Evolutionary conservation across 2,888 invertebrate genomes (phyloP), one percentile per base, ranked within the genome.

Genomic region (Ligdia adustata): DNA sequence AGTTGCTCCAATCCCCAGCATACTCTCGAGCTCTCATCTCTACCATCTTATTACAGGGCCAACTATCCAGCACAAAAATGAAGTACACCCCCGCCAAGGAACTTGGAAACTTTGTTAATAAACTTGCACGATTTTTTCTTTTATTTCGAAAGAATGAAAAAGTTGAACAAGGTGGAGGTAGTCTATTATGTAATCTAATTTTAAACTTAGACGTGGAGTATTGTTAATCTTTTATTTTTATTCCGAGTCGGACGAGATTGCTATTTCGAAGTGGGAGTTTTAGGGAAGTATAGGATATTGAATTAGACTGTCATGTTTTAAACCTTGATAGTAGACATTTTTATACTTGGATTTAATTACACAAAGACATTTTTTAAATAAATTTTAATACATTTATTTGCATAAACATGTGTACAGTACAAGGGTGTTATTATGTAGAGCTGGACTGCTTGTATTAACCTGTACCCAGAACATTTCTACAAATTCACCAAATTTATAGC

Each of bases 1-100:
- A 64, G 42, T 41, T 67, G 52, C 63, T 58, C 47, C 45, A 39
- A 48, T 58, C 57, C 57, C 49, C 37, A 37, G 64, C 54, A 61
- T 66, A 58, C 62, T 67, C 62, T 5, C 22, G 5, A 27, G 32
- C 13, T 18, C 11, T 9, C 26, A 37, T 26, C 31, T 12, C 28
- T 11, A 35, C 27, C 16, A 26, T 9, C 41, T 48, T 48, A 37
- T 48, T 46, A 37, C 38, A 18, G 24, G 37, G 22, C 24, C 38
- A 48, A 48, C 48, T 48, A 48, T 48, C 38, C 16, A 37, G 42
- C 41, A 24, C 41, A 42, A 42, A 47, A 48, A 48, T 48, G 48
- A 42, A 48, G 57, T 54, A 39, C 49, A 53, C 27, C 58, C n/a
- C 60, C 52, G 51, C 44, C 42, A 48, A 48, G 48, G 55, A 55